Evolutionary conservation across 2,797 vertebrate genomes (phyloP).

Genomic region (Trachurus trachurus): DNA sequence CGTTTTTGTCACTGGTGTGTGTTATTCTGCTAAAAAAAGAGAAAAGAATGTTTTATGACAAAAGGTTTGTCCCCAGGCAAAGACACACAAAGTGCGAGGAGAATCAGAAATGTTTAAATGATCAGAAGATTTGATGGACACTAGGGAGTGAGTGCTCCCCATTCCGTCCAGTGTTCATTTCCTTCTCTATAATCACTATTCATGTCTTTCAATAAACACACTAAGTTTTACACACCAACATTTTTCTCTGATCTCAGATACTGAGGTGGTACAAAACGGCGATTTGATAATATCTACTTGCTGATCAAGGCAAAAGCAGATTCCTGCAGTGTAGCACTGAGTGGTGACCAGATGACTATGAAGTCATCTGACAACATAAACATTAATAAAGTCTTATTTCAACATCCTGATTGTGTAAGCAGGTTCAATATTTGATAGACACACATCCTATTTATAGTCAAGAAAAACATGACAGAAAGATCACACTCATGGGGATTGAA

Average conservation of each 20-base stretch:
- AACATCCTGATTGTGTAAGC: too few species aligned
- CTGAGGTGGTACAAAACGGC: neutral
- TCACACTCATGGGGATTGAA: neutral
- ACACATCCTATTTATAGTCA: too few species aligned
- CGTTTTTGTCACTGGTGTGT: constrained; percentile 5
- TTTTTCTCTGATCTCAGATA: neutral
- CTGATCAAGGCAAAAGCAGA: neutral
- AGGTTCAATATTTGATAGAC: too few species aligned
- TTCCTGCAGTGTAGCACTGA: neutral
- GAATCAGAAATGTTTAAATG: neutral
- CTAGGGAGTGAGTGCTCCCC: neutral
- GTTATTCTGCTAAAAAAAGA: constrained; percentile 20
- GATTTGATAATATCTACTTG: neutral
- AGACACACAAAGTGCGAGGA: neutral
- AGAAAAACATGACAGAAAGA: neutral
- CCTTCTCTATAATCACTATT: neutral
- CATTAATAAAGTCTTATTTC: neutral
- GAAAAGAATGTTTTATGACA: neutral
- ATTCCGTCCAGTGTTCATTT: neutral
- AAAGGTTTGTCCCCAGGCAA: neutral
- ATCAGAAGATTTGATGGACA: neutral
- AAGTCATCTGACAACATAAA: neutral
- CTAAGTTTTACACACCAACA: neutral
- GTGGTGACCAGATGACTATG: neutral
- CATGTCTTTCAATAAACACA: neutral